Percentiles rank a stretch among this genome's conserved stretches.
phyloP scores from a whole-genome alignment of 2,113 vertebrate species.

The Panurus biarmicus region DNA sequence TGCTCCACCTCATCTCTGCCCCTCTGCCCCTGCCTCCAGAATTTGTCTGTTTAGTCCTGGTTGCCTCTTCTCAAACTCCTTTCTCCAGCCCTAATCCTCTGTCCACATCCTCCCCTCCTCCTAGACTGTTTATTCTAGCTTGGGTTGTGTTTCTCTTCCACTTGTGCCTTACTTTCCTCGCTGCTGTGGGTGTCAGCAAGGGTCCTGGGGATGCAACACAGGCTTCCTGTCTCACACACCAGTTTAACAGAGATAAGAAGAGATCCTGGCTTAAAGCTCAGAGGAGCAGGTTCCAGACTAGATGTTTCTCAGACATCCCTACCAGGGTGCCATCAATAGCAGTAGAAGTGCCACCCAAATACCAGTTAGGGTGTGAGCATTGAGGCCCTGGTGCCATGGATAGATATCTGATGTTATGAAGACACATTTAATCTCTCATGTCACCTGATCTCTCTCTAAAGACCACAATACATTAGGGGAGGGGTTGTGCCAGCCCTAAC shows the following conservation, averaged over 20 bases:
- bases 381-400: not conserved
- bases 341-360: accelerated
- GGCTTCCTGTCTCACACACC: not conserved
- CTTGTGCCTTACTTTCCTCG: not conserved
- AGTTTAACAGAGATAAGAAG: not conserved
- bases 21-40: not conserved
- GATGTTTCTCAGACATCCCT: not conserved
- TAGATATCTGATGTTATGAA: not conserved
- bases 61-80: not conserved
- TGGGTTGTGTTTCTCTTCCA: not conserved
- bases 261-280: not conserved
- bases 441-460: not conserved
- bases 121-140: not conserved
- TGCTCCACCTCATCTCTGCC: not conserved
- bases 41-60: not conserved
- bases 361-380: not conserved
- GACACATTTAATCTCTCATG: not conserved
- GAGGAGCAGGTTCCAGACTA: not conserved
- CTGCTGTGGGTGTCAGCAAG: not conserved
- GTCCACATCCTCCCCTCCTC: not conserved
- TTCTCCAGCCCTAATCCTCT: not conserved
- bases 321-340: accelerated
- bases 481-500: not conserved
- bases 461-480: not conserved
- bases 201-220: not conserved